A percentile compares a stretch with the other conserved stretches of the same genome.
Evolutionary conservation across 1,140 invertebrate species (phyloP).

Genomic region (Apis mellifera): Amel_HAv3.1 CM009931.2:11411001-11411500

Average conservation of each 20-base stretch:
- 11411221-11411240: slow-evolving; percentile 6
- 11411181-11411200: too few relatives aligned
- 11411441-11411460: slow-evolving; percentile 37
- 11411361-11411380: slow-evolving; percentile 34
- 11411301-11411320: not conserved
- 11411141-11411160: too few relatives aligned
- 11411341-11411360: slow-evolving; percentile 31
- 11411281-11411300: slow-evolving; percentile 29
- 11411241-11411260: too few relatives aligned
- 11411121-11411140: too few relatives aligned
- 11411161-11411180: too few relatives aligned
- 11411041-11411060: too few relatives aligned
- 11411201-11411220: not conserved
- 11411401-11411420: slow-evolving; percentile 36
- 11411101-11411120: too few relatives aligned
- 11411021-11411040: too few relatives aligned
- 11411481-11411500: not conserved
- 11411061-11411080: too few relatives aligned
- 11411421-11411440: slow-evolving; percentile 31
- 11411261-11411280: slow-evolving; percentile 3
- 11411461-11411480: not conserved
- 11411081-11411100: too few relatives aligned
- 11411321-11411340: slow-evolving; percentile 38
- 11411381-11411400: slow-evolving; percentile 45
- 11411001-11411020: too few relatives aligned